Conservation (phyloP, 1,140 invertebrate genomes). For the Asbolus verrucosus region DNA sequence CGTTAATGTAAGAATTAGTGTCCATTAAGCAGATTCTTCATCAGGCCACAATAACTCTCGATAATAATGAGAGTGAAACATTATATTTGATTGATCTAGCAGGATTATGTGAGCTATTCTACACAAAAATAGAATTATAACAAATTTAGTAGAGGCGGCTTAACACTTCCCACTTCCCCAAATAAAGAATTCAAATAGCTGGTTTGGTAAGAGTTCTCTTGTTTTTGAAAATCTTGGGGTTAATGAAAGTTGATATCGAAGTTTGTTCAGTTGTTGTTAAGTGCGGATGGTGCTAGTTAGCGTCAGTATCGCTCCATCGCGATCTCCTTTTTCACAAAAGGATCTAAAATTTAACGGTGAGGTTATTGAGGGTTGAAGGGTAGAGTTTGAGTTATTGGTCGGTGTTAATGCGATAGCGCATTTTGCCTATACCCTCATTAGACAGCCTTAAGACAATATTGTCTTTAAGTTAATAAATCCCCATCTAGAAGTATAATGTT, state of each 20-base stretch:
- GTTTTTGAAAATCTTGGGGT: slow-evolving; percentile 7
- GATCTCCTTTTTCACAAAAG: not conserved
- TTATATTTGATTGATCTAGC: no score
- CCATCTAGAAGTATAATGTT: slow-evolving; percentile 40
- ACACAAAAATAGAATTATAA: no score
- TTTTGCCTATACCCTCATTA: slow-evolving; percentile 38
- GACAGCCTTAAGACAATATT: slow-evolving; percentile 40
- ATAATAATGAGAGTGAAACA: no score
- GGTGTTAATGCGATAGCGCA: slow-evolving; percentile 22
- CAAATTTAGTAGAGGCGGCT: no score
- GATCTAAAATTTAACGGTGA: slow-evolving; percentile 27
- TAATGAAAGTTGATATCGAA: slow-evolving; percentile 6
- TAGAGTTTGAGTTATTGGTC: slow-evolving; percentile 17
- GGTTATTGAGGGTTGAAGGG: slow-evolving; percentile 17
- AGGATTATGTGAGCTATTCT: no score
- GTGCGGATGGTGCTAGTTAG: slow-evolving; percentile 4
- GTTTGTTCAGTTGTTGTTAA: slow-evolving; percentile 31
- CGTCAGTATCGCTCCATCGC: slow-evolving; percentile 12
- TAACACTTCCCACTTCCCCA: no score
- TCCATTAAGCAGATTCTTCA: no score
- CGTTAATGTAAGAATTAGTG: no score
- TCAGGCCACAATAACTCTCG: no score
- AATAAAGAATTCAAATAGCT: not conserved
- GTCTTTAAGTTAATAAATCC: slow-evolving; percentile 45
- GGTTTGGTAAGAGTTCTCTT: not conserved